These are phyloP conservation scores for Erethizon dorsatum DNA, from an alignment of 2,797 vertebrate species.

Conservation along the genomic window DNA sequence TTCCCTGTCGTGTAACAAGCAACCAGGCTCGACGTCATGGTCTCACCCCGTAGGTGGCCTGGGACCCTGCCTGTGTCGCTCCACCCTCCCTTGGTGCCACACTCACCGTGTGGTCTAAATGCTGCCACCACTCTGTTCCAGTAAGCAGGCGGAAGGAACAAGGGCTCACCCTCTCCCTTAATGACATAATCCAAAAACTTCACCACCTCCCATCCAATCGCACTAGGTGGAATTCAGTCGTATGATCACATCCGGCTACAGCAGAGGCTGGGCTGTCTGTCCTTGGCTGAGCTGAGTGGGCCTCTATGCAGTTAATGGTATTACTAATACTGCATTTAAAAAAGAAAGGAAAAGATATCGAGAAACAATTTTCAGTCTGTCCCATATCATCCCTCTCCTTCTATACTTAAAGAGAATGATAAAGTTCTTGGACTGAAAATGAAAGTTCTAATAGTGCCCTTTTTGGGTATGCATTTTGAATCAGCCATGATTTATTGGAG, in stretches of 20 bases:
- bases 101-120: not conserved
- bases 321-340: not conserved
- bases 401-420: not conserved
- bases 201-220: not conserved
- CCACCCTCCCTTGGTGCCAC: not conserved
- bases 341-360: not conserved
- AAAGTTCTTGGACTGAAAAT: not conserved
- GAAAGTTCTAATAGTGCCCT: not conserved
- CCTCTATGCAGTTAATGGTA: not conserved
- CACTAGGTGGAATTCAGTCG: not conserved
- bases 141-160: constrained; percentile 7
- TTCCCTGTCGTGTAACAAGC: not conserved
- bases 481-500: constrained; percentile 75
- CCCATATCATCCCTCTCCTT: not conserved
- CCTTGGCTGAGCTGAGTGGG: not conserved
- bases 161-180: not conserved
- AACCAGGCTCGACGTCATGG: not conserved
- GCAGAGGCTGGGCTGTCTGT: not conserved
- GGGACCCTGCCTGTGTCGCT: not conserved
- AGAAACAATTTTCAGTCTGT: not conserved
- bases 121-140: not conserved
- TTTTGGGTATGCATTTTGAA: constrained; percentile 70
- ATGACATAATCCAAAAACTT: not conserved
- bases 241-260: not conserved
- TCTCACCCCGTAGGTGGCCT: not conserved